Base-by-base conservation (phyloP, 2,797 vertebrate genomes). In the Poeciliopsis infans region DNA sequence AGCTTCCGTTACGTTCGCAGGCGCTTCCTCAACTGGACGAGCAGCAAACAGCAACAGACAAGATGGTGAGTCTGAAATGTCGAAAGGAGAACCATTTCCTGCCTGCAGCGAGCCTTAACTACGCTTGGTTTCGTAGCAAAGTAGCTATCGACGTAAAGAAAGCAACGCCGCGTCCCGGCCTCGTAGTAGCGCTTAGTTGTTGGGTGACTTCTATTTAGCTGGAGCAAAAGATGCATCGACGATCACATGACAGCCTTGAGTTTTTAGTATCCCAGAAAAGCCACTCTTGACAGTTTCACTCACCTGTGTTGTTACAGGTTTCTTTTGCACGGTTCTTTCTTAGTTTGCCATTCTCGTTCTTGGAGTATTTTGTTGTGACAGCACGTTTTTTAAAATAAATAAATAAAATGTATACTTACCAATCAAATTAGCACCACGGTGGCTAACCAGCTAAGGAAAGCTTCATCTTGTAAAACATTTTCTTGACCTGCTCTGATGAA, bases 51-150 rank as follows among this genome's bases (percentile, higher is more conserved):
- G 92, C 90, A 90, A 87, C 90, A 93, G 86, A 92, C 85, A 96
- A 95, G 92, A 96, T 96, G 96, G 96, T 96, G 91, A 95, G 95
- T 94, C 89, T 75, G 80, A 92, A 94, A 92, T 72, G 84, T 83
- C 79, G 75, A 79, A 82, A 89, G 89, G 69, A 72, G 31, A 36
- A 2, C 5, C 5, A 68, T 75, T 83, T 78, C 0, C 1, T n/a
- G 2, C 4, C n/a, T 71, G 81, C 76, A 75, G 45, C 13, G 7
- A 2, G 1, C 5, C 8, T 66, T 64, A 72, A 16, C 39, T 57
- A 15, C 28, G 1, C 33, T 20, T 12, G 28, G 6, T n/a, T 66
- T 55, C 55, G 46, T 10, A 16, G 15, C 3, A 16, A 20, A 36
- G 1, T 10, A 11, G 28, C 28, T 51, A 47, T 51, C 25, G 10